phyloP scores from a whole-genome alignment of 2,113 vertebrate genomes.

The Neogobius melanostomus region DNA sequence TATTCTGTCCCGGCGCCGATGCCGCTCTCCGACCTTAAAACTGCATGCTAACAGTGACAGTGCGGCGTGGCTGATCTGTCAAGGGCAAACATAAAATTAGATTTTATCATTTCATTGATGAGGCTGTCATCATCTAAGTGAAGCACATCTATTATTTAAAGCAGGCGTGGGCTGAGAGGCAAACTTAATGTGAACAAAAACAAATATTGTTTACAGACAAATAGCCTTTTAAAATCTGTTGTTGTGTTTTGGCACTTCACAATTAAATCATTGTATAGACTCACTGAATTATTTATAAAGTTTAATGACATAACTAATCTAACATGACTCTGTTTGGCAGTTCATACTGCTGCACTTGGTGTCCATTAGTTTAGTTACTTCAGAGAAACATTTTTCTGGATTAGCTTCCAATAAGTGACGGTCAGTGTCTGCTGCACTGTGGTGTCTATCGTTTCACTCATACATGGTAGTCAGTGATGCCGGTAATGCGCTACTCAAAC shows the following conservation, averaged over 20 bases:
- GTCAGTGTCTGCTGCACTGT: background rate
- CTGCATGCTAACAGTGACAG: conserved; percentile 12
- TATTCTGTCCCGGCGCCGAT: conserved; percentile 36
- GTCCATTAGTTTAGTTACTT: conserved; percentile 1
- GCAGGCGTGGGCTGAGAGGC: conserved; percentile 2
- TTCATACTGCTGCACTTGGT: background rate
- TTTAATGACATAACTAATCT: conserved; percentile 3
- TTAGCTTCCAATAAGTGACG: background rate
- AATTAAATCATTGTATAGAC: conserved; percentile 6
- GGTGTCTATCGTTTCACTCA: too few species aligned
- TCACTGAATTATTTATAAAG: conserved; percentile 4
- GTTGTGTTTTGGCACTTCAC: background rate
- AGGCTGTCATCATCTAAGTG: conserved; percentile 39
- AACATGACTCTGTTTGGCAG: background rate
- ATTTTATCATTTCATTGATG: conserved; percentile 24
- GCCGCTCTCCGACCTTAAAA: conserved; percentile 14
- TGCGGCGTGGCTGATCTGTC: conserved; percentile 23
- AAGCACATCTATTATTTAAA: conserved; percentile 37
- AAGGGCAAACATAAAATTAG: conserved; percentile 21
- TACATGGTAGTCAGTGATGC: too few species aligned
- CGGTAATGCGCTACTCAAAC: background rate
- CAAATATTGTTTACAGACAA: conserved; percentile 11
- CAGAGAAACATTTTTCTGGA: background rate
- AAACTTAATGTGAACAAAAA: conserved; percentile 10
- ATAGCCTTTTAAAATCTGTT: conserved; percentile 18